Base-by-base conservation (phyloP, 1,140 invertebrate species). In the Tyrophagus putrescentiae region DNA sequence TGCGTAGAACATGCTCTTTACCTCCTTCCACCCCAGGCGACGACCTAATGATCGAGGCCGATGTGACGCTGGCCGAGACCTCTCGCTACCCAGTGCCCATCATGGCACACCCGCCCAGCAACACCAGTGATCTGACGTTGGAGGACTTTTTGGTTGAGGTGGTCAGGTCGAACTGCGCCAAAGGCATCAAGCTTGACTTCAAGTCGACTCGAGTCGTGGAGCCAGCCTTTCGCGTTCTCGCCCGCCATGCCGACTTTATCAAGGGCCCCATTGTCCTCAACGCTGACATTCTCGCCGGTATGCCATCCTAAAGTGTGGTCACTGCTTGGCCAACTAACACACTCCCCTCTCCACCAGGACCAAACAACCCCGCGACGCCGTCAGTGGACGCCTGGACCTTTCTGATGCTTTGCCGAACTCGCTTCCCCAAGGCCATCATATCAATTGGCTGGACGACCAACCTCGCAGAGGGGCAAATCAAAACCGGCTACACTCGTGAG, bases 371-470 rank as follows among this genome's bases (percentile, higher is more conserved):
- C 0, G 73, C 70, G 1, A 73, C 68, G 0, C 64, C 67, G 28
- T 79, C 81, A 1, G 80, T 93, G 0, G 78, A 88, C 69, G 71
- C 83, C 0, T 72, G 70, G 1, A 67, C 73, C 23, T 93, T 93
- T 71, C 69, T 84, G 71, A 63, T 68, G 66, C 29, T 76, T 67
- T 62, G 76, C 63, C 72, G 73, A 0, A 73, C 77, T 18, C 71
- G 76, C 42, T 82, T 85, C 61, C 78, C 81, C 0, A 72, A 80
- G 7, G 75, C 79, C 1, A 82, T 81, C 0, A 70, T 92, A 7
- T 91, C 87, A 2, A 73, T 89, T 18, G 90, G 90, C 16, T 94
- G 90, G 90, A 89, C 84, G 1, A 90, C 87, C 1, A 74, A 75
- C 42, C 79, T 78, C 66, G 29, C 54, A 25, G 56, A 60, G 9